phyloP scores from a whole-genome alignment of 2,113 vertebrate genomes.

The Chaetops frenatus region DNA sequence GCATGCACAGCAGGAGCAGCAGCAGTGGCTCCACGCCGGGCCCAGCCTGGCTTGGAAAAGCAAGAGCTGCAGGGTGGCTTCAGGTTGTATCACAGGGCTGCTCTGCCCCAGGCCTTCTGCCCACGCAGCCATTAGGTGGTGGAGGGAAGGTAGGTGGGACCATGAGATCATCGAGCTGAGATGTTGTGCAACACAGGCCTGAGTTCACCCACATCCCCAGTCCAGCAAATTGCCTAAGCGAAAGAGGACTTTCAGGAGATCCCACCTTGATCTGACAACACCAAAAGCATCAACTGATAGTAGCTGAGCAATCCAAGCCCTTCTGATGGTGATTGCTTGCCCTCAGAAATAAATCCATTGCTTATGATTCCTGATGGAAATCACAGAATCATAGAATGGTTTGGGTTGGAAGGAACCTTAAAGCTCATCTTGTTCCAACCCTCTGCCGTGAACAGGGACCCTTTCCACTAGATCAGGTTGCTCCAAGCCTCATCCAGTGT shows the following conservation, averaged over 20 bases:
- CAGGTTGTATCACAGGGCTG: neutral
- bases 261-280: neutral
- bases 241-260: neutral
- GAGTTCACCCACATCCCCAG: neutral
- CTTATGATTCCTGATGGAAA: neutral
- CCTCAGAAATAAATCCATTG: neutral
- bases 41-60: neutral
- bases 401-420: neutral
- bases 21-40: neutral
- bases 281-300: neutral
- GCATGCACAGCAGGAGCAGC: neutral
- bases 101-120: neutral
- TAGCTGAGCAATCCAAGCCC: neutral
- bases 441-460: neutral
- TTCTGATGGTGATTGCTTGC: neutral
- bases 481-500: neutral
- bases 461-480: neutral
- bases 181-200: neutral
- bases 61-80: neutral
- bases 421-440: neutral
- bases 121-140: neutral
- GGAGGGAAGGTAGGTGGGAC: neutral
- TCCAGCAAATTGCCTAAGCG: neutral
- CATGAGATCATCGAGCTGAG: neutral
- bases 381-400: neutral